Evolutionary conservation across 2,113 vertebrate species (phyloP).

Genomic region (Macquaria ambigua): DNA sequence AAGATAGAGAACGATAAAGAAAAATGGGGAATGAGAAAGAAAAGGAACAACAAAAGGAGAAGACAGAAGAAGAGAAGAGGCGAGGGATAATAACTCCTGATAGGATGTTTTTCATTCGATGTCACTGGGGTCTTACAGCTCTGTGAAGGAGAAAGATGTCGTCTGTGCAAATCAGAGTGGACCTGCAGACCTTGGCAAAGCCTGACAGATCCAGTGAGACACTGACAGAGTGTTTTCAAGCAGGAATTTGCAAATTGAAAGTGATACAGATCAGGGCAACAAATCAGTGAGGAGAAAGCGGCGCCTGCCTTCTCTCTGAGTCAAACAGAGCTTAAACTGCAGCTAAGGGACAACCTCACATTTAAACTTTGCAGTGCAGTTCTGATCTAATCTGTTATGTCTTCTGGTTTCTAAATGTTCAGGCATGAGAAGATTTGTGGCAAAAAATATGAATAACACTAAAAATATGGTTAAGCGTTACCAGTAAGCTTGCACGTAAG

Average conservation of each 20-base stretch:
- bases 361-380: constrained; percentile 11
- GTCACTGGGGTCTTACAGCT: neutral
- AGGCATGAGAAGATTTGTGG: neutral
- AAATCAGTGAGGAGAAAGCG: constrained; percentile 6
- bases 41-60: neutral
- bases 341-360: neutral
- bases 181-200: constrained; percentile 27
- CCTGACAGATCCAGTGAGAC: constrained; percentile 25
- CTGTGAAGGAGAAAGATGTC: constrained; percentile 8
- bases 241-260: constrained; percentile 22
- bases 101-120: neutral
- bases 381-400: constrained; percentile 1
- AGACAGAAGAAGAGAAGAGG: neutral
- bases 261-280: constrained; percentile 29
- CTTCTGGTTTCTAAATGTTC: neutral
- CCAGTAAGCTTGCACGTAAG: neutral
- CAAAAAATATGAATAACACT: neutral
- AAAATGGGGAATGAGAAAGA: neutral
- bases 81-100: neutral
- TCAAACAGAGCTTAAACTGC: neutral
- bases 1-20: neutral
- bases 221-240: constrained; percentile 13
- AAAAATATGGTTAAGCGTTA: neutral
- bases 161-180: constrained; percentile 24
- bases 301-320: neutral